Conservation (phyloP, 2,797 vertebrate genomes). For the Lutjanus campechanus region DNA sequence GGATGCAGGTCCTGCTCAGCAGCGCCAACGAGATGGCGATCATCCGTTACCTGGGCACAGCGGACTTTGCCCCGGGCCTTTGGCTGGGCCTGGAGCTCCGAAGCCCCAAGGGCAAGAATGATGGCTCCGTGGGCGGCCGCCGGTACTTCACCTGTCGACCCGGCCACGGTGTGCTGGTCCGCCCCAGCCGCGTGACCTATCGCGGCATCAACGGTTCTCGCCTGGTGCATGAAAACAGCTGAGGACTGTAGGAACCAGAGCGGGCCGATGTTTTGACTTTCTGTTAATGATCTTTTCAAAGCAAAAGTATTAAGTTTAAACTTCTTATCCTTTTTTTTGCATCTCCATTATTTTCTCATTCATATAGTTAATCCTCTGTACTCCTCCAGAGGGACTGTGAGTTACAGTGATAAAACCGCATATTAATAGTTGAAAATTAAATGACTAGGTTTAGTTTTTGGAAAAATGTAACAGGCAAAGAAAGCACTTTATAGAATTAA, state of each 20-base stretch:
- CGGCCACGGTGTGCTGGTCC: conserved; percentile 92
- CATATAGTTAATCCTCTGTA: conserved; percentile 6
- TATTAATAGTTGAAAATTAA: conserved; percentile 18
- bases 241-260: conserved; percentile 36
- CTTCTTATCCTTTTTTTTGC: neutral
- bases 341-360: conserved; percentile 10
- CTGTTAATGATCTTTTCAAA: conserved; percentile 17
- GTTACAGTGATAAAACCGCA: conserved; percentile 9
- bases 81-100: conserved; percentile 97
- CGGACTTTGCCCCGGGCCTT: conserved; percentile 92
- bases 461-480: conserved; percentile 23
- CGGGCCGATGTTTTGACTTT: neutral
- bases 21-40: conserved; percentile 95
- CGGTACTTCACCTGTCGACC: conserved; percentile 94
- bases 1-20: conserved; percentile 94
- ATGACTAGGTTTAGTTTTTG: conserved; percentile 31
- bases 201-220: conserved; percentile 93
- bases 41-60: conserved; percentile 92
- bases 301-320: conserved; percentile 17
- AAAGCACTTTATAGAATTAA: conserved; percentile 76
- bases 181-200: conserved; percentile 94
- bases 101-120: conserved; percentile 92
- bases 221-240: conserved; percentile 89
- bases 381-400: conserved; percentile 8
- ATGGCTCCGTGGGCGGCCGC: conserved; percentile 91